phyloP scores from a whole-genome alignment of 2,113 vertebrate genomes.

The Sylvilagus bachmani region DNA sequence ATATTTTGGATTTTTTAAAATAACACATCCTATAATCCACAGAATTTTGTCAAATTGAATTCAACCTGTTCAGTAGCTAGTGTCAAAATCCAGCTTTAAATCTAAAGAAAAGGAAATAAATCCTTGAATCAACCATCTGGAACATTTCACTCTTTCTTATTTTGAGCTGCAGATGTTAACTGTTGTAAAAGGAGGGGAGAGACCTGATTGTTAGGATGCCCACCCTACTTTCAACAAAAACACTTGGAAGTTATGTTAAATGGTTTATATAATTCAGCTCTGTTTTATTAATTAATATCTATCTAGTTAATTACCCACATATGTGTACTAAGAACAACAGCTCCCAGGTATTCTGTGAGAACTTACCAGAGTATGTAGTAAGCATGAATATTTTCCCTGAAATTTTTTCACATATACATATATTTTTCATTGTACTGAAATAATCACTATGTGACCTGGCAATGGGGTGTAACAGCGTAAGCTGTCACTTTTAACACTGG shows the following conservation, averaged over 20 bases:
- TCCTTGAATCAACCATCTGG: background rate
- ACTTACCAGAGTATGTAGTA: background rate
- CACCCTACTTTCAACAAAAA: background rate
- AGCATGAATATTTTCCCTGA: background rate
- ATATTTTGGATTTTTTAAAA: conserved; percentile 1
- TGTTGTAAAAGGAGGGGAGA: background rate
- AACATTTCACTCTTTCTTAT: background rate
- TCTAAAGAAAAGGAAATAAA: conserved; percentile 35
- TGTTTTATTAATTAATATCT: background rate
- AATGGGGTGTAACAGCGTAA: too few relatives aligned
- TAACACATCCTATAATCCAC: background rate
- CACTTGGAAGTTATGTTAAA: background rate
- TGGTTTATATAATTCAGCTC: background rate
- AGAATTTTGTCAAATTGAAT: background rate
- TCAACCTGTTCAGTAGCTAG: background rate
- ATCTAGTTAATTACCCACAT: background rate
- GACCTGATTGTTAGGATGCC: background rate
- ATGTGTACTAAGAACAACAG: background rate
- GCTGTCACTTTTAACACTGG: too few relatives aligned
- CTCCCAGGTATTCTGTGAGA: background rate
- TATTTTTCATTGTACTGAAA: too few relatives aligned
- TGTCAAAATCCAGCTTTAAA: background rate
- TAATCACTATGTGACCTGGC: too few relatives aligned
- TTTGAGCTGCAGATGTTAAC: background rate
- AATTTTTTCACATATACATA: too few relatives aligned